phyloP scores from a whole-genome alignment of 2,113 vertebrate species.

The Bombycilla garrulus region DNA sequence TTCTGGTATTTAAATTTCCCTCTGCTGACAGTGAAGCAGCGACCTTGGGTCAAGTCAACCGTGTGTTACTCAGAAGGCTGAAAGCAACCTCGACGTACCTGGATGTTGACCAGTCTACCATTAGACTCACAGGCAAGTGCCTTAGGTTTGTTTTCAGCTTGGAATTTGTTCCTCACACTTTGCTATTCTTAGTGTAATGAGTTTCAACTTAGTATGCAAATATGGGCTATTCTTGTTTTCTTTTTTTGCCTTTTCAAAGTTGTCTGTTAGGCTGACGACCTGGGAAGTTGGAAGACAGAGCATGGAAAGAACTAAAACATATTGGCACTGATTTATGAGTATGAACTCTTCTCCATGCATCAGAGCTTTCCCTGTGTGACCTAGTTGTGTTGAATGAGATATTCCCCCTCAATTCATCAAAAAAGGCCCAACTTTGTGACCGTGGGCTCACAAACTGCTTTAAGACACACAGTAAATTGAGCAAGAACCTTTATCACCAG shows the following conservation, averaged over 20 bases:
- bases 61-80: constrained; percentile 49
- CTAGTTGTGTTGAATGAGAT: neutral
- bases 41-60: constrained; percentile 19
- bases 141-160: neutral
- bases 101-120: constrained; percentile 54
- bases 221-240: neutral
- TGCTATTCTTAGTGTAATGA: neutral
- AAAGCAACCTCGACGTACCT: constrained; percentile 23
- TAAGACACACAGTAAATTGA: neutral
- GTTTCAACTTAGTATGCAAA: neutral
- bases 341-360: neutral
- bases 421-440: neutral
- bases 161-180: neutral
- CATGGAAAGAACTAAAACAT: neutral
- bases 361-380: neutral
- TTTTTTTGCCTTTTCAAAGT: neutral
- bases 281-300: neutral
- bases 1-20: constrained; percentile 70
- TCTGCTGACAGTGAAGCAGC: constrained; percentile 14
- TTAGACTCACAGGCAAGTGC: constrained; percentile 72
- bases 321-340: neutral
- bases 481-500: neutral
- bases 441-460: neutral
- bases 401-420: neutral
- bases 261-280: neutral